phyloP scores from a whole-genome alignment of 2,797 vertebrate genomes.

The Onychomys torridus region DNA sequence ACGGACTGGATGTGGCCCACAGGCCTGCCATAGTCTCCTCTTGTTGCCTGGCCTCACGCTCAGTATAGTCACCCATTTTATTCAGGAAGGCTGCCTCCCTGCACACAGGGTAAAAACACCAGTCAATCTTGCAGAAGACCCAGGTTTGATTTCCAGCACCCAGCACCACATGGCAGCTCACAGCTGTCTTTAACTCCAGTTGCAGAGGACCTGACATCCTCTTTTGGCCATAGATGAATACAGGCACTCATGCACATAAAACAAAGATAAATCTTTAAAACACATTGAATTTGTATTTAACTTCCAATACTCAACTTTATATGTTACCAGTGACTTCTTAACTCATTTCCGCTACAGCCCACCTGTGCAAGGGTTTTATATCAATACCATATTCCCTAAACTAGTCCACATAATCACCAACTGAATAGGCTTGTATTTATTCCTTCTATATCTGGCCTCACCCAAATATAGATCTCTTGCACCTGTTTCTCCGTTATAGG shows the following conservation, averaged over 20 bases:
- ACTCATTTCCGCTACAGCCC: neutral
- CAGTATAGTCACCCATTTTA: slow-evolving; percentile 96
- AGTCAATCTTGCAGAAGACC: neutral
- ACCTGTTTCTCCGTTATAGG: slow-evolving; percentile 66
- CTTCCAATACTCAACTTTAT: neutral
- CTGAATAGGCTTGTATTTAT: neutral
- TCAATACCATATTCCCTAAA: slow-evolving; percentile 7
- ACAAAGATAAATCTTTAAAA: neutral
- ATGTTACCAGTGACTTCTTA: neutral
- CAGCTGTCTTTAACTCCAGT: neutral
- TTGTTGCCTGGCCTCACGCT: slow-evolving; percentile 97
- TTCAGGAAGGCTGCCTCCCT: slow-evolving; percentile 93
- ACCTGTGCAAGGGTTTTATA: neutral
- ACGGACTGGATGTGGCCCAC: slow-evolving; percentile 15
- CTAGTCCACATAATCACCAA: neutral
- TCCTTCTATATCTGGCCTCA: slow-evolving; percentile 17
- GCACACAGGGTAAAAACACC: neutral
- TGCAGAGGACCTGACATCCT: neutral
- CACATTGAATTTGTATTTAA: neutral
- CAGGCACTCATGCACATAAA: neutral
- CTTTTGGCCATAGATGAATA: neutral
- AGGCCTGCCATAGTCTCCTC: slow-evolving; percentile 71
- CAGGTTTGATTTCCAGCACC: neutral
- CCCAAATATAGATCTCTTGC: slow-evolving; percentile 49
- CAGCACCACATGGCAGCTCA: neutral